phyloP scores from a whole-genome alignment of 2,797 vertebrate species.

The Gephyroberyx darwinii region DNA sequence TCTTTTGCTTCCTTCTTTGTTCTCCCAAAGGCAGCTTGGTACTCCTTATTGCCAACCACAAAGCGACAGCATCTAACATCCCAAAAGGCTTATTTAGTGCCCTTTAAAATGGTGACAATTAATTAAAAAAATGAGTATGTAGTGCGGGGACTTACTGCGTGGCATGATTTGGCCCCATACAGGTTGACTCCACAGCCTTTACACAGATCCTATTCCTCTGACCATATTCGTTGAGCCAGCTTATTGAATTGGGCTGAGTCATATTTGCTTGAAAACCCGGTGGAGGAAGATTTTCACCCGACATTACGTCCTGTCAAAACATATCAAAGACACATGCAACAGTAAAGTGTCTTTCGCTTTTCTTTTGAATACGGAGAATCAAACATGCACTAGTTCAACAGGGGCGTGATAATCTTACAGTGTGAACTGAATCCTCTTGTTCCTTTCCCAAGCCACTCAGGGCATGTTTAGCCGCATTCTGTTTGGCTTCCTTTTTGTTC shows the following conservation, averaged over 20 bases:
- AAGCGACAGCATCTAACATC: constrained; percentile 63
- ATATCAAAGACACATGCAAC: background rate
- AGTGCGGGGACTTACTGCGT: constrained; percentile 61
- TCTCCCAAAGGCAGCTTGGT: constrained; percentile 60
- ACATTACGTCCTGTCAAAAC: constrained; percentile 43
- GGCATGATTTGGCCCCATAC: background rate
- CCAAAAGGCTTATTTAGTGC: background rate
- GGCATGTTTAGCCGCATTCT: constrained; percentile 77
- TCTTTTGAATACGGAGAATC: background rate
- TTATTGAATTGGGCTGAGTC: constrained; percentile 55
- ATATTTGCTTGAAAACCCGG: background rate
- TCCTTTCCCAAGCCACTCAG: constrained; percentile 31
- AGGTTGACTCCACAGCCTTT: constrained; percentile 29
- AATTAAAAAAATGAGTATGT: background rate
- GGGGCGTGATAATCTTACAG: constrained; percentile 48
- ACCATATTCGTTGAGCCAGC: constrained; percentile 79
- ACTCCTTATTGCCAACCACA: constrained; percentile 62
- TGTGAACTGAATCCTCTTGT: background rate
- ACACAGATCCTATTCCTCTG: constrained; percentile 37
- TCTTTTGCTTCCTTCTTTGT: constrained; percentile 76
- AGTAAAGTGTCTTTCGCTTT: background rate
- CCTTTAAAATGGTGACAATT: background rate
- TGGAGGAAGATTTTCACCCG: background rate
- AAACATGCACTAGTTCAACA: background rate
- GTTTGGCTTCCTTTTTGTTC: constrained; percentile 80